These are phyloP conservation scores for Centropus unirufus DNA, from an alignment of 2,113 vertebrate genomes.

Conservation along the genomic window DNA sequence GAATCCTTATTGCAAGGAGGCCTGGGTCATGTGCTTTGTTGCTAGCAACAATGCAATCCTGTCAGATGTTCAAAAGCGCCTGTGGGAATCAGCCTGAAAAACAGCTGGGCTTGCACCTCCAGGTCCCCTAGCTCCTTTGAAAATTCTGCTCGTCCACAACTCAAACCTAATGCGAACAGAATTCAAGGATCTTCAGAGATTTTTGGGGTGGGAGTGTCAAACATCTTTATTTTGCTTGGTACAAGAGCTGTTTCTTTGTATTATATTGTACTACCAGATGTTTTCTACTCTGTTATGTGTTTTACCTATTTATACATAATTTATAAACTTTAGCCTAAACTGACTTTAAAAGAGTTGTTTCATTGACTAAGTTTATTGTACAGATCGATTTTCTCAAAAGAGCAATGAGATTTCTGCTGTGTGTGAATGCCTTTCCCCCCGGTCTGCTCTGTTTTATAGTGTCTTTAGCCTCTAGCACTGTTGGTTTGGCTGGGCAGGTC, in stretches of 20 bases:
- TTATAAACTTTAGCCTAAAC: background rate
- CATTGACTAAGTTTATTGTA: background rate
- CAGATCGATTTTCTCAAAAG: background rate
- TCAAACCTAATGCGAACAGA: background rate
- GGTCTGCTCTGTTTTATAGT: conserved; percentile 78
- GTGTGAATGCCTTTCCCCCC: conserved; percentile 42
- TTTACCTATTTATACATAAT: background rate
- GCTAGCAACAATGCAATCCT: background rate
- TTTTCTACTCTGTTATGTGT: background rate
- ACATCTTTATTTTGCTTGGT: background rate
- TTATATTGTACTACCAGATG: background rate
- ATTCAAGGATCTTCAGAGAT: background rate
- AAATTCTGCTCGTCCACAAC: background rate
- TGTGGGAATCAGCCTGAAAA: background rate
- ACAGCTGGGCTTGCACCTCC: background rate
- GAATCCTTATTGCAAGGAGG: background rate
- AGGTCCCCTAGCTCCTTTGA: background rate
- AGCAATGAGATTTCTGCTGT: background rate
- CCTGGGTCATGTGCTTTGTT: background rate
- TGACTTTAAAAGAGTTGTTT: background rate
- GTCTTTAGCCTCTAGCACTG: conserved; percentile 95
- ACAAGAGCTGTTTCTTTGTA: background rate
- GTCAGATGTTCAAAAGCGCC: background rate
- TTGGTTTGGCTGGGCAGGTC: conserved; percentile 95
- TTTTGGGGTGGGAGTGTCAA: background rate